Base-by-base conservation (phyloP, 2,113 vertebrate species). In the Cepphus grylle region DNA sequence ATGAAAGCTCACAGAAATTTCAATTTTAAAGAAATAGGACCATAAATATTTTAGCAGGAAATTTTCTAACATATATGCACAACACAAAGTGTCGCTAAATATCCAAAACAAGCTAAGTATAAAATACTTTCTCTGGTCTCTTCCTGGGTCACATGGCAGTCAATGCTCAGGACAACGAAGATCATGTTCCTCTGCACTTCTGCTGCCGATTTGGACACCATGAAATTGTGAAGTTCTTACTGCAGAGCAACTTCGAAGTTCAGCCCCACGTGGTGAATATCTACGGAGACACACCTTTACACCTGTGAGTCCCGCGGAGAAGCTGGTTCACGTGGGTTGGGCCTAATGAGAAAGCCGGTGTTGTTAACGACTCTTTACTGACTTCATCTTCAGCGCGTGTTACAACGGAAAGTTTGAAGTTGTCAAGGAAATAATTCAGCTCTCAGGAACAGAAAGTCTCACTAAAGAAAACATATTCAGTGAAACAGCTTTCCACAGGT, bases 391-490 rank as follows among this genome's bases (percentile, higher is more conserved):
- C 96, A 99, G 99, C 34, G 99, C 99, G 10, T 99, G 99, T 59
- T 99, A 99, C 95, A 99, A 98, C 14, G 99, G 99, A 2, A 99
- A 99, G 94, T 98, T 98, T 88, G 98, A 99, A 52, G 98, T 98
- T 5, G 98, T 98, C 76, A 99, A 99, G 95, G 99, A 99, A 96
- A 98, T 99, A 4, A 96, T 99, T 52, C 98, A 99, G 92, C 95
- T 98, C 61, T 98, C 99, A 2, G 99, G 99, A 81, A 98, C 98
- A 43, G 99, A 99, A 73, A 99, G 99, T 65, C 98, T 99, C 89
- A 97, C 98, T 27, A 99, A 99, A 88, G 99, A 99, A 96, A 99
- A 99, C 47, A 99, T 99, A 94, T 99, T 99, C 98, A 99, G 99
- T 52, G 99, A 99, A 97, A 99, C 99, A 2, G 98, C 98, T 59